Conservation (phyloP, 2,888 invertebrate species). For the Eristalis intricaria region DNA sequence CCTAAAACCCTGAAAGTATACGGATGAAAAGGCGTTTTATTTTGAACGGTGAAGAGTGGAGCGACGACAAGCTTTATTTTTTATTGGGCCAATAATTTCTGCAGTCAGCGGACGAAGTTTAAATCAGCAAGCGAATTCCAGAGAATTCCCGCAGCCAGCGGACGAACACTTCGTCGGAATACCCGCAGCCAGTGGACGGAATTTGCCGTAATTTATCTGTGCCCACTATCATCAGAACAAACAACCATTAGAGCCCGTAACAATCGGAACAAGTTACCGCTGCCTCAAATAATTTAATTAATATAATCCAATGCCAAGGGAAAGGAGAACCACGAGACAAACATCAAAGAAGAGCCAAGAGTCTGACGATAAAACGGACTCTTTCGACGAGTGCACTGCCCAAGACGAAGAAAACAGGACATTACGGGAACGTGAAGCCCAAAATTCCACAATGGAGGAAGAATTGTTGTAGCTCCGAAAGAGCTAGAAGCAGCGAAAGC, state of each 20-base stretch:
- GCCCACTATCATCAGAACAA: neutral
- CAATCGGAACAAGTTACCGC: conserved; percentile 5
- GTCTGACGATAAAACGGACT: neutral
- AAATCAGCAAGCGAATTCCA: too few relatives aligned
- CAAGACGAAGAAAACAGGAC: neutral
- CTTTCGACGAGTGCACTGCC: neutral
- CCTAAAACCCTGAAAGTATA: neutral
- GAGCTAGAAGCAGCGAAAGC: neutral
- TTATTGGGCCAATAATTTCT: too few relatives aligned
- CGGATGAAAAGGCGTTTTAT: neutral
- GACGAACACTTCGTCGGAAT: neutral
- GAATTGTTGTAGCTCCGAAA: conserved; percentile 8
- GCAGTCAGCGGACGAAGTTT: too few relatives aligned
- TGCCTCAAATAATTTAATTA: neutral
- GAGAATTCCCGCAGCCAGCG: too few relatives aligned
- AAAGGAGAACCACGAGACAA: neutral
- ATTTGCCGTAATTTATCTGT: neutral
- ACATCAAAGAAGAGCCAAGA: conserved; percentile 4
- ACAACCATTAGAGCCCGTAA: neutral
- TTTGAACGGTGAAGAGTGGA: neutral
- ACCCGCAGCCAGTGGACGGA: neutral
- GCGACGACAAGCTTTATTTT: neutral
- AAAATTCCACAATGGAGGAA: conserved; percentile 2
- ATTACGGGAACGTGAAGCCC: neutral
- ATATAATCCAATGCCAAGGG: conserved; percentile 12